Evolutionary conservation across 1,140 invertebrate species (phyloP).

Genomic region (Aphaenogaster rudis): DNA sequence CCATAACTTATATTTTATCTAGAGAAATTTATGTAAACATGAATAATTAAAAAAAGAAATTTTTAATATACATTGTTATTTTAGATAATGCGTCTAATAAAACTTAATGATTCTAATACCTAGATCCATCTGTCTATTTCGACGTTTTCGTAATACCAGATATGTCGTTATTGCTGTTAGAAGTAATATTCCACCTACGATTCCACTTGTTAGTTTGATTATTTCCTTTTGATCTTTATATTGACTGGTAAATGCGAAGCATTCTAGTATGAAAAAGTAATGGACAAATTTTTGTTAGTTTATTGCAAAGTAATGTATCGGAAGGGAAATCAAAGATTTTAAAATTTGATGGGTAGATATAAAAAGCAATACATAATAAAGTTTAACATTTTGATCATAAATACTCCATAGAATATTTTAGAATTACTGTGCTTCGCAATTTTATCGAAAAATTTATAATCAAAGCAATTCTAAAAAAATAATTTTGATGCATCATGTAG

Average conservation of each 20-base stretch:
- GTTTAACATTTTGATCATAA: neutral
- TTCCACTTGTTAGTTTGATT: slow-evolving; percentile 4
- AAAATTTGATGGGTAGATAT: neutral
- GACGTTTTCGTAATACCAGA: slow-evolving; percentile 27
- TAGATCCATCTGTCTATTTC: neutral
- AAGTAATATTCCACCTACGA: slow-evolving; percentile 42
- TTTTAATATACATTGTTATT: neutral
- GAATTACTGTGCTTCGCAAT: neutral
- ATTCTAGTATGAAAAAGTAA: slow-evolving; percentile 26
- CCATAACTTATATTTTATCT: neutral
- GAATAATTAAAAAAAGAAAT: slow-evolving; percentile 6
- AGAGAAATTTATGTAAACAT: neutral
- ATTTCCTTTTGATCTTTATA: neutral
- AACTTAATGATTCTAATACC: slow-evolving; percentile 21
- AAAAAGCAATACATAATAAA: neutral
- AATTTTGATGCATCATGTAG: neutral
- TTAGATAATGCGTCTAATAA: slow-evolving; percentile 3
- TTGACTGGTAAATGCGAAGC: neutral
- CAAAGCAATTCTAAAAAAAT: neutral
- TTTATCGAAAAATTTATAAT: neutral
- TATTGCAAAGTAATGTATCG: neutral
- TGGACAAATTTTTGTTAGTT: neutral
- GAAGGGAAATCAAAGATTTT: neutral
- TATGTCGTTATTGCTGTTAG: slow-evolving; percentile 1
- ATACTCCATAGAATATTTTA: neutral